A percentile compares a stretch with the other conserved stretches of the same genome.
Evolutionary conservation across 64 coral and sea anemone species (phyloP).

Genomic region (Platygyra sinensis): DNA sequence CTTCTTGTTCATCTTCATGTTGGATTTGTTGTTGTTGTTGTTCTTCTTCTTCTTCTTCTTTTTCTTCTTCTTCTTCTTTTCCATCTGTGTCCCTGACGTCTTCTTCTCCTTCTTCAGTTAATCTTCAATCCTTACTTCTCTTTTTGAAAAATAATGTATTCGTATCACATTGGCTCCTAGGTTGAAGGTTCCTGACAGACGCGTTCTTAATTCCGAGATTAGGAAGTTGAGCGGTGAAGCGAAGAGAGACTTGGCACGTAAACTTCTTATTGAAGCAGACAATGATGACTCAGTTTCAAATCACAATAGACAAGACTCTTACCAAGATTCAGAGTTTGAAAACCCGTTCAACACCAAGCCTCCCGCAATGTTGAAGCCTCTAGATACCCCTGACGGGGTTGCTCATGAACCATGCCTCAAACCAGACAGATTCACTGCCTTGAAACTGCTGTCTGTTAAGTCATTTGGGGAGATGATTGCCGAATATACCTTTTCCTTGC

Average conservation of each 20-base stretch:
- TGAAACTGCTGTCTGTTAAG: constrained; percentile 65
- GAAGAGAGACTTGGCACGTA: constrained; percentile 29
- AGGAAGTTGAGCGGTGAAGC: constrained; percentile 59
- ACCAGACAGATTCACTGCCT: constrained; percentile 47
- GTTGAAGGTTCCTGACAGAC: constrained; percentile 39
- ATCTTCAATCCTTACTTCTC: neutral
- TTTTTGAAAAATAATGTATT: neutral
- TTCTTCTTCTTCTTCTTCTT: too few species aligned
- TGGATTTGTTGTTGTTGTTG: too few species aligned
- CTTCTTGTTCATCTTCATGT: too few species aligned
- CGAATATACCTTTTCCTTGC: constrained; percentile 70
- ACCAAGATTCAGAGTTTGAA: constrained; percentile 76
- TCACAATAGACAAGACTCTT: neutral
- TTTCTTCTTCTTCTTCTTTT: too few species aligned
- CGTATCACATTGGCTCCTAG: neutral
- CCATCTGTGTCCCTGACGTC: too few species aligned
- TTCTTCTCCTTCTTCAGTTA: too few species aligned
- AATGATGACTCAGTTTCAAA: neutral
- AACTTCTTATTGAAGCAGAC: constrained; percentile 41
- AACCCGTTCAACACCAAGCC: constrained; percentile 80
- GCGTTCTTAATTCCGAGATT: constrained; percentile 51
- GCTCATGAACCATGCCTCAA: constrained; percentile 54
- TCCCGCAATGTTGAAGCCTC: constrained; percentile 44
- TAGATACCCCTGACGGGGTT: constrained; percentile 20
- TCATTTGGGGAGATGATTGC: constrained; percentile 29